Base-by-base conservation (phyloP, 2,888 invertebrate species). In the Watsonalla cultraria region DNA sequence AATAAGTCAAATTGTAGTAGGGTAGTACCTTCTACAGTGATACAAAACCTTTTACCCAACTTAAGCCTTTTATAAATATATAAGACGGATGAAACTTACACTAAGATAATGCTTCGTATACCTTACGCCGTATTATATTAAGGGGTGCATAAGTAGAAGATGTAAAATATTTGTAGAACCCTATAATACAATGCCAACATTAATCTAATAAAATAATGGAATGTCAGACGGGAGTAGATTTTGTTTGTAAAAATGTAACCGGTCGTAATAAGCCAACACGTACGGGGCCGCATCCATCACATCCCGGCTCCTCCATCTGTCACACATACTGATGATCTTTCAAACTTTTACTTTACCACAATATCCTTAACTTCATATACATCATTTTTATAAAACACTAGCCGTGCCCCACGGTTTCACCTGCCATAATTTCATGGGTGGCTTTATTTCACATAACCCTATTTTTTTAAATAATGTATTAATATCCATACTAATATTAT, bases 131-230 rank as follows among this genome's bases (percentile, higher is more conserved):
- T 24, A 24, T 24, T 24, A 2, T 24, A 24, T 24, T 24, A 24
- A 24, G 24, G 24, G 24, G 24, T 24, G 24, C 24, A 24, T 24
- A 24, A 24, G 11, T 47, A 11, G 11, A 24, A 5, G 11, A 6
- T 47, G 11, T n/a, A 33, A 34, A n/a, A 47, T 34, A 15, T 49
- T 15, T 37, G 11, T 6, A 39, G 53, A 60, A 70, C 61, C 63
- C 55, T 57, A 55, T 51, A 54, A 58, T 55, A 65, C 59, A 63
- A 64, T 72, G 74, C 75, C 72, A 82, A 84, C 83, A 86, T 86
- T 85, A 82, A 80, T 85, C 82, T 82, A 77, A 74, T 76, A 78
- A 85, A 87, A 84, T 89, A 89, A 89, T 87, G 84, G 80, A 78
- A 84, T 76, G 85, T 86, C 87, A 81, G 73, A 73, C 67, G 61